Conservation (phyloP, 2,888 invertebrate genomes). For the Deladenus siricidicola region DNA sequence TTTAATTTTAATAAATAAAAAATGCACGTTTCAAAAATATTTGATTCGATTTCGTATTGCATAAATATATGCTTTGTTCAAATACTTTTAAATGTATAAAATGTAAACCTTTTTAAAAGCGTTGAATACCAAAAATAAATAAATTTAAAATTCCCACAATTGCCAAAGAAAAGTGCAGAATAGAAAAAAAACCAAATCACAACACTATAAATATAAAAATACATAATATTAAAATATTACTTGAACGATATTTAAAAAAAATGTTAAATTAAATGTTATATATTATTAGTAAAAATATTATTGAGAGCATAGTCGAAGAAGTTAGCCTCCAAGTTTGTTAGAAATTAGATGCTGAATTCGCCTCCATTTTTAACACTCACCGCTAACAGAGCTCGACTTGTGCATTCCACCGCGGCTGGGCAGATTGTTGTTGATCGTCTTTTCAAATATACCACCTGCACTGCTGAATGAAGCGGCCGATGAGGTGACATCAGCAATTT, state of each 20-base stretch:
- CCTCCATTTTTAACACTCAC: slow-evolving; percentile 15
- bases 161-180: background rate
- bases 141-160: background rate
- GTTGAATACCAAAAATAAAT: background rate
- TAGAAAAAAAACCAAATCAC: background rate
- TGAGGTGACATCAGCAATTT: background rate
- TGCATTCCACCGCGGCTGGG: slow-evolving; percentile 8
- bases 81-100: too few species aligned
- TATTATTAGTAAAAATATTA: too few species aligned
- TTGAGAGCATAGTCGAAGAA: background rate
- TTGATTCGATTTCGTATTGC: too few species aligned
- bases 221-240: too few species aligned
- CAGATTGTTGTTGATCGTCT: background rate
- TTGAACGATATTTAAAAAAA: too few species aligned
- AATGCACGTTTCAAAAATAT: too few species aligned
- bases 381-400: slow-evolving; percentile 26
- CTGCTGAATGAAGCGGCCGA: too few species aligned
- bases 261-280: too few species aligned
- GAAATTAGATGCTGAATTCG: too few species aligned
- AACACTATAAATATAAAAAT: background rate
- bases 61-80: too few species aligned
- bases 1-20: too few species aligned
- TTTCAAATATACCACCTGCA: too few species aligned
- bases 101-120: background rate
- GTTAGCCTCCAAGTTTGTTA: background rate